phyloP scores from a whole-genome alignment of 2,888 invertebrate species.

The Hirtodrosophila duncani region DNA sequence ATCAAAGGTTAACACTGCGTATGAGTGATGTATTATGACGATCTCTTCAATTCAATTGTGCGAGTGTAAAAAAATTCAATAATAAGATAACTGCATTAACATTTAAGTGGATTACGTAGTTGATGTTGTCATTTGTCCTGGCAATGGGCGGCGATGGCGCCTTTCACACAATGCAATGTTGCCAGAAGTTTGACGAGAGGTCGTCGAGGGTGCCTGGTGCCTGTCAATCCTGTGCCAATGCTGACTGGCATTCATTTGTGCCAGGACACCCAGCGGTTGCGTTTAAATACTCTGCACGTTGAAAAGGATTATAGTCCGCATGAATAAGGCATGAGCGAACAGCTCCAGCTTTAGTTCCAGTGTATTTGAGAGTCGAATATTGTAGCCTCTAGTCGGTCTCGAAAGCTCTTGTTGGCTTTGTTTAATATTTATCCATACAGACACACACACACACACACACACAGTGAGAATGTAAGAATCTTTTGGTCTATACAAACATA shows the following conservation, averaged over 20 bases:
- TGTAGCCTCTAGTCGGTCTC: no score
- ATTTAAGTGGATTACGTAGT: constrained; percentile 55
- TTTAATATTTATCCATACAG: constrained; percentile 16
- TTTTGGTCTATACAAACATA: constrained; percentile 42
- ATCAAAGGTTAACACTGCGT: constrained; percentile 25
- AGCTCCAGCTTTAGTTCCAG: no score
- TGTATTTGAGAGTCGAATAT: no score
- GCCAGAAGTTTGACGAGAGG: constrained; percentile 1
- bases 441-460: constrained; percentile 9
- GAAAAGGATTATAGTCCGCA: no score
- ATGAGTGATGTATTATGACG: constrained; percentile 29
- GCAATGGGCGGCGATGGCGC: no score
- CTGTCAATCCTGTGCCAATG: constrained; percentile 44
- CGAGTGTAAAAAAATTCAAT: constrained; percentile 25
- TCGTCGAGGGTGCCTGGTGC: constrained; percentile 19
- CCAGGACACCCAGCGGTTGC: no score
- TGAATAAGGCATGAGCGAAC: constrained; percentile 18
- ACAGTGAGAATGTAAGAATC: constrained; percentile 25
- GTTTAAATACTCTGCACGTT: no score
- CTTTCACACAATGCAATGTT: constrained; percentile 16
- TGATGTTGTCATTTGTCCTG: no score
- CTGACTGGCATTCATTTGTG: constrained; percentile 52
- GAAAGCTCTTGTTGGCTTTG: constrained; percentile 9
- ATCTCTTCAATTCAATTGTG: constrained; percentile 10
- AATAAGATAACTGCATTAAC: constrained; percentile 25